These are phyloP conservation scores for Muraenolepis orangiensis DNA, from an alignment of 2,797 vertebrate genomes.

Conservation along the genomic window DNA sequence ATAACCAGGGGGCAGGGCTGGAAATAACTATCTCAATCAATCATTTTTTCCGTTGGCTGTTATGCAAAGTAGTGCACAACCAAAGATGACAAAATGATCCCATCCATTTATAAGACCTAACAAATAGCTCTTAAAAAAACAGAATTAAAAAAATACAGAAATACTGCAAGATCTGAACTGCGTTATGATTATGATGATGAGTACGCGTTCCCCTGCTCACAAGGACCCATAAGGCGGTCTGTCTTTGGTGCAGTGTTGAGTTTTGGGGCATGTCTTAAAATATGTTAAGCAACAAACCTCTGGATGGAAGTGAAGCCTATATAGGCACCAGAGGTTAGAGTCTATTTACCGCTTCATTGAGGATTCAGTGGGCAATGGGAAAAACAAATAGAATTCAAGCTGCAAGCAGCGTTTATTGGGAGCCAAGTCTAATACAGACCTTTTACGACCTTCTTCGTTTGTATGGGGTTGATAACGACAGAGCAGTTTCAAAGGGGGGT, in stretches of 20 bases:
- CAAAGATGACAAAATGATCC: background rate
- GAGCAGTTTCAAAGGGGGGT: too few species aligned
- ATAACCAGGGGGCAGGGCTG: background rate
- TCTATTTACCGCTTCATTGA: background rate
- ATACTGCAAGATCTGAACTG: background rate
- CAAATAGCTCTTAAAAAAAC: background rate
- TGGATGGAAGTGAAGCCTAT: background rate
- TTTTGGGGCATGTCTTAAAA: conserved; percentile 1
- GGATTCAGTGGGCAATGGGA: background rate
- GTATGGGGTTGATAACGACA: too few species aligned
- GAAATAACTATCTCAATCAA: conserved; percentile 22
- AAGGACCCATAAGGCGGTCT: background rate
- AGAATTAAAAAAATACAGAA: background rate
- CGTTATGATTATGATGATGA: background rate
- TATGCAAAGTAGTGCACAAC: background rate
- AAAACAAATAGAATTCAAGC: too few species aligned
- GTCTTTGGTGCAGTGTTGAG: background rate
- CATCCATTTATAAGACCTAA: background rate
- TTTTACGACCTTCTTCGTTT: too few species aligned
- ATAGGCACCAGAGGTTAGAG: background rate
- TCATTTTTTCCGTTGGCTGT: background rate
- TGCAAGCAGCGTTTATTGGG: too few species aligned
- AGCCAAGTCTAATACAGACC: too few species aligned
- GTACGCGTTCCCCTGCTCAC: background rate
- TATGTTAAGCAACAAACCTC: background rate